Percentiles rank a stretch among this genome's conserved stretches.
Conservation (phyloP, 2,797 vertebrate genomes). For the Cheirogaleus major region DNA sequence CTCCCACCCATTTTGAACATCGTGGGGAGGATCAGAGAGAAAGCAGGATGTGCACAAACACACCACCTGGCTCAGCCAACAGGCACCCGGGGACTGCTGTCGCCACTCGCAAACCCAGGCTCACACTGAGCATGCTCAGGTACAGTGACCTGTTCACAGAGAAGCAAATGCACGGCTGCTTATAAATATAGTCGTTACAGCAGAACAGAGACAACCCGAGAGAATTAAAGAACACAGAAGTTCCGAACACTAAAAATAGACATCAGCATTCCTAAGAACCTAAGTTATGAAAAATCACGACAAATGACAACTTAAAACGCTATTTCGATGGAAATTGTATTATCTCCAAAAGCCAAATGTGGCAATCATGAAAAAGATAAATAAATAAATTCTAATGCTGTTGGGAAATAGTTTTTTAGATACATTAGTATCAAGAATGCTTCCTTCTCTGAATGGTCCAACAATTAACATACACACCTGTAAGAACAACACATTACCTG, state of each 20-base stretch:
- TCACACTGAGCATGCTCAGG: too few species aligned
- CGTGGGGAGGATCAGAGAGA: neutral
- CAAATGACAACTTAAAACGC: neutral
- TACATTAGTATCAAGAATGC: too few species aligned
- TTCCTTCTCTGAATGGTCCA: neutral
- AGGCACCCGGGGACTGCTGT: neutral
- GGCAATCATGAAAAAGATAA: neutral
- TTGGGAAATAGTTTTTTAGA: neutral
- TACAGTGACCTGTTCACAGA: neutral
- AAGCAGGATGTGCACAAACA: neutral
- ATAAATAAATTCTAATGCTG: neutral
- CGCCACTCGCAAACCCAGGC: neutral
- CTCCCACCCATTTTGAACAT: neutral
- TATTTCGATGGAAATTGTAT: neutral
- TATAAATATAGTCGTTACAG: neutral
- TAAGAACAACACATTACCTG: neutral
- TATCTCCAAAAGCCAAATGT: neutral
- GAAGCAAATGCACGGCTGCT: neutral
- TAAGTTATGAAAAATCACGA: neutral
- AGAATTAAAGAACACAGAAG: neutral
- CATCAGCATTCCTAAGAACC: neutral
- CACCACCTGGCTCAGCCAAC: neutral
- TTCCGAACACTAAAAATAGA: neutral
- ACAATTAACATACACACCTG: neutral
- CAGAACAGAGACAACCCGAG: neutral